Evolutionary conservation across 2,888 invertebrate species (phyloP), one percentile per base, ranked within the genome.

Genomic region (Hecatera dysodea): DNA sequence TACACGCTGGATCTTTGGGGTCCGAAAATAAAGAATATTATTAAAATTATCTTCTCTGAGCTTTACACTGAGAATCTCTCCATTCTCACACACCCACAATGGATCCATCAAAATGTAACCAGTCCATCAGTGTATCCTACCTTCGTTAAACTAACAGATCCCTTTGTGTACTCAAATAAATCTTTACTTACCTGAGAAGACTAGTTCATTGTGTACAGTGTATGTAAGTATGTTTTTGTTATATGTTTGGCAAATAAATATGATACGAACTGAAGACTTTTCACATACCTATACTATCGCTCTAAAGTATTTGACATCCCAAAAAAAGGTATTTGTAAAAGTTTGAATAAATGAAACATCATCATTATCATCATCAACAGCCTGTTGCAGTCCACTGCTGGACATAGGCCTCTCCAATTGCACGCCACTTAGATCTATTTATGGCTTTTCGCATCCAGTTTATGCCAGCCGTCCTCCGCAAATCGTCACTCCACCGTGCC

Each of bases 91-190:
- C 19, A 12, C 11, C 33, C 9, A 39, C 17, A 29, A 73, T 33
- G 42, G 59, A 73, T 73, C 59, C 53, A 73, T 73, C 74, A 73
- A 66, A 48, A 48, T 53, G 56, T 36, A 15, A 42, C 19, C 50
- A 61, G 72, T 72, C 64, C 67, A 78, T 77, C 72, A 77, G 55
- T 29, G 36, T 65, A 53, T 27, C 9, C 22, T n/a, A 52, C 64
- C 36, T 52, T 62, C 44, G 24, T 22, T 60, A 44, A 57, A 24
- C 36, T 42, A 61, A 67, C 36, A 62, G 50, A 17, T 67, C 15
- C 42, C 27, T 64, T 64, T 78, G 61, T 72, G 11, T 60, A 24
- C 71, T 42, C 2, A 27, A 59, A 53, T 27, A 39, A 56, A 78
- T 67, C 63, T 64, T 60, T 42, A 42, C 53, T 64, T 50, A 64